Evolutionary conservation across 2,797 vertebrate genomes (phyloP).

Genomic region (Botia almorhae): DNA sequence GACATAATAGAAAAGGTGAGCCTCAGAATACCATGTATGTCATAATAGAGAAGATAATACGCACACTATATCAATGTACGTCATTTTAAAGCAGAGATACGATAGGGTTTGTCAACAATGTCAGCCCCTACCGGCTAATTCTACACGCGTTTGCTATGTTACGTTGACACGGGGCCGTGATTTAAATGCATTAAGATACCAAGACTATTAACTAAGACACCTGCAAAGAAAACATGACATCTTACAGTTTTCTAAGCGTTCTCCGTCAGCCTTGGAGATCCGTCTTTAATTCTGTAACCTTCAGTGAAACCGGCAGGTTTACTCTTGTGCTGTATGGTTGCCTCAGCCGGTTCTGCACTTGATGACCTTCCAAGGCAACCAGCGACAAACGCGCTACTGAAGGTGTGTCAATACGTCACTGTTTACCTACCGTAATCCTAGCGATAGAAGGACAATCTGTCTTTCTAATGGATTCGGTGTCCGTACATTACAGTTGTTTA

Average conservation of each 20-base stretch:
- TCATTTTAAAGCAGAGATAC: neutral
- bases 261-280: neutral
- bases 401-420: slow-evolving; percentile 70
- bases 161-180: neutral
- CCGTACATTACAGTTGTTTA: neutral
- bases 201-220: neutral
- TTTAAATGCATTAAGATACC: neutral
- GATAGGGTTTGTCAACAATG: neutral
- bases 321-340: slow-evolving; percentile 58
- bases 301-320: neutral
- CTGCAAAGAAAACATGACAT: neutral
- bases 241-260: slow-evolving; percentile 11
- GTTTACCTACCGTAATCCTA: slow-evolving; percentile 50
- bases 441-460: neutral
- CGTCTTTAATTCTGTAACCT: neutral
- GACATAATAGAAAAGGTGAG: neutral
- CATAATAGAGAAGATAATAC: neutral
- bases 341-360: slow-evolving; percentile 52
- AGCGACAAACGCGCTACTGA: slow-evolving; percentile 45
- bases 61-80: no score
- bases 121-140: neutral
- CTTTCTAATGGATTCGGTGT: no score
- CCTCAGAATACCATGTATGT: neutral
- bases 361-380: slow-evolving; percentile 66
- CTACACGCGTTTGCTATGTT: no score